phyloP scores from a whole-genome alignment of 2,797 vertebrate species.

The Kryptopterus vitreolus region DNA sequence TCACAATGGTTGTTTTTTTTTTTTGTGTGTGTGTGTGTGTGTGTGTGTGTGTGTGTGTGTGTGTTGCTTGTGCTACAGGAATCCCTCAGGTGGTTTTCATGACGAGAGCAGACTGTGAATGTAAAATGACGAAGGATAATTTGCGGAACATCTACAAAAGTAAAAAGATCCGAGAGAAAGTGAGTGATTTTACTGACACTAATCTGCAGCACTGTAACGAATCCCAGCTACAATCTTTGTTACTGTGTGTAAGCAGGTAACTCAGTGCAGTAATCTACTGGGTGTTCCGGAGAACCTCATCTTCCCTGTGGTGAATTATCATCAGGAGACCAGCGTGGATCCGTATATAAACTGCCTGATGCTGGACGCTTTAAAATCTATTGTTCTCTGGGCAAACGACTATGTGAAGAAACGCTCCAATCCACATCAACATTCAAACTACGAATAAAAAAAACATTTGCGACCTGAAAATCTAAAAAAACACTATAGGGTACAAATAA shows the following conservation, averaged over 20 bases:
- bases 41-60: too few species aligned
- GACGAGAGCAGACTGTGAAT: conserved; percentile 15
- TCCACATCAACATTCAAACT: not conserved
- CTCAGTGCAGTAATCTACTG: conserved; percentile 14
- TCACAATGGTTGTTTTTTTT: not conserved
- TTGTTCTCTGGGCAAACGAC: conserved; percentile 29
- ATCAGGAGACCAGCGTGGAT: conserved; percentile 14
- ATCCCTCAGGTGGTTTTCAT: conserved; percentile 37
- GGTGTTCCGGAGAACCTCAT: conserved; percentile 30
- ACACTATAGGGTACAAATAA: too few species aligned
- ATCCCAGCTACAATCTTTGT: not conserved
- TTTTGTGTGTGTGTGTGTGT: too few species aligned
- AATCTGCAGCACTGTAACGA: too few species aligned
- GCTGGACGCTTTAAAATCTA: conserved; percentile 33
- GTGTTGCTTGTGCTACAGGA: not conserved
- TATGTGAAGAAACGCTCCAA: not conserved
- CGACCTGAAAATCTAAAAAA: too few species aligned
- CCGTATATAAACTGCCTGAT: conserved; percentile 35
- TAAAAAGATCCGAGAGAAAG: conserved; percentile 41
- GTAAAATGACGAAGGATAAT: conserved; percentile 25
- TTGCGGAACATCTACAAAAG: conserved; percentile 7
- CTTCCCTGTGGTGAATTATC: conserved; percentile 48
- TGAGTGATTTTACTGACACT: not conserved
- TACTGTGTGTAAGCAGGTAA: conserved; percentile 26
- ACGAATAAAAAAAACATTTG: not conserved